These are phyloP conservation scores for Emydura subglobosa DNA, from an alignment of 2,113 vertebrate species.

Conservation along the genomic window DNA sequence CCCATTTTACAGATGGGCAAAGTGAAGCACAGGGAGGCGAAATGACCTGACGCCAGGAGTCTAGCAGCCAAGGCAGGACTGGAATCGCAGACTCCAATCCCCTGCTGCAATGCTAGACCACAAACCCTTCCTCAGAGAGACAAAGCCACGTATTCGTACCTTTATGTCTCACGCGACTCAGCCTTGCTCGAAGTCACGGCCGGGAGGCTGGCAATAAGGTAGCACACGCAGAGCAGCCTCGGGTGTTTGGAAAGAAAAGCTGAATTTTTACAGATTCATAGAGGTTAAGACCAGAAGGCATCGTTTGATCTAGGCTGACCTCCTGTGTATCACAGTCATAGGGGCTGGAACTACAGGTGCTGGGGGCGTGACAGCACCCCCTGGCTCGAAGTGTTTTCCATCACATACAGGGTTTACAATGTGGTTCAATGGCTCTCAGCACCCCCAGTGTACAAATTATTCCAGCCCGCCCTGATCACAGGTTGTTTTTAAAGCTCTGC, in stretches of 20 bases:
- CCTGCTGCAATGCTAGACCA: background rate
- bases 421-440: too few relatives aligned
- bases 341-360: too few relatives aligned
- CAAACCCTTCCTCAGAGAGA: background rate
- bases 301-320: too few relatives aligned
- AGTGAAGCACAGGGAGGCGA: background rate
- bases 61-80: background rate
- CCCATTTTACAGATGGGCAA: background rate
- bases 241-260: background rate
- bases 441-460: too few relatives aligned
- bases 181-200: background rate
- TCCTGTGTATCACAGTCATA: too few relatives aligned
- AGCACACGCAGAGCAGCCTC: background rate
- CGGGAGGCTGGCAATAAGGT: background rate
- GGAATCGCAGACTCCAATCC: background rate
- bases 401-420: too few relatives aligned
- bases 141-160: background rate
- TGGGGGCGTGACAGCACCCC: too few relatives aligned
- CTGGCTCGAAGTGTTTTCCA: too few relatives aligned
- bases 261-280: background rate
- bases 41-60: background rate
- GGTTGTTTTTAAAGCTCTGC: background rate
- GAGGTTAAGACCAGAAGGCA: too few relatives aligned
- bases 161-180: background rate
- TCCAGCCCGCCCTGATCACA: too few relatives aligned